These are phyloP conservation scores for Dasypus novemcinctus DNA, from an alignment of 2,113 vertebrate species.

Conservation along the genomic window DNA sequence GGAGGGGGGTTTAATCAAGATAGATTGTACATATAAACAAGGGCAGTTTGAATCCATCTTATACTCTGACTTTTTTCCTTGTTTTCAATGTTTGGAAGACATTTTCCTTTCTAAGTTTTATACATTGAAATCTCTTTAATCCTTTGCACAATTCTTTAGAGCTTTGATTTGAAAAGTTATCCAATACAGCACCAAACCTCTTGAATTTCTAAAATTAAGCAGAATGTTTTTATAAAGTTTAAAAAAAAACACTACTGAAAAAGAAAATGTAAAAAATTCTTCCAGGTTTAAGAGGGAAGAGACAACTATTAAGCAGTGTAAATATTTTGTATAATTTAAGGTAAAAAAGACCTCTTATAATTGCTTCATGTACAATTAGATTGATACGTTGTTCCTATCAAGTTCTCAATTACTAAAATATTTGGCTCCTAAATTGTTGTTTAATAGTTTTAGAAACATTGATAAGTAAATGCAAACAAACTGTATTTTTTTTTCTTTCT, in stretches of 20 bases:
- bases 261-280: constrained; percentile 66
- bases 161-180: constrained; percentile 29
- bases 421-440: constrained; percentile 68
- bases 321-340: constrained; percentile 47
- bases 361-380: constrained; percentile 48
- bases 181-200: neutral
- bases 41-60: constrained; percentile 55
- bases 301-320: constrained; percentile 71
- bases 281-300: constrained; percentile 44
- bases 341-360: constrained; percentile 15
- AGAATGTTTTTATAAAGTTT: constrained; percentile 20
- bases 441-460: constrained; percentile 74
- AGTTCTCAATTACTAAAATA: constrained; percentile 56
- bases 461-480: constrained; percentile 77
- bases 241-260: constrained; percentile 51
- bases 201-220: constrained; percentile 54
- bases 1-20: constrained; percentile 27
- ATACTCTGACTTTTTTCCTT: constrained; percentile 47
- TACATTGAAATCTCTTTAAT: constrained; percentile 45
- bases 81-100: neutral
- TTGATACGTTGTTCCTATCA: constrained; percentile 40
- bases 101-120: constrained; percentile 47
- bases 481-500: constrained; percentile 84
- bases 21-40: constrained; percentile 31
- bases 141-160: constrained; percentile 34